Conservation (phyloP, 2,797 vertebrate genomes). For the Aeoliscus strigatus region DNA sequence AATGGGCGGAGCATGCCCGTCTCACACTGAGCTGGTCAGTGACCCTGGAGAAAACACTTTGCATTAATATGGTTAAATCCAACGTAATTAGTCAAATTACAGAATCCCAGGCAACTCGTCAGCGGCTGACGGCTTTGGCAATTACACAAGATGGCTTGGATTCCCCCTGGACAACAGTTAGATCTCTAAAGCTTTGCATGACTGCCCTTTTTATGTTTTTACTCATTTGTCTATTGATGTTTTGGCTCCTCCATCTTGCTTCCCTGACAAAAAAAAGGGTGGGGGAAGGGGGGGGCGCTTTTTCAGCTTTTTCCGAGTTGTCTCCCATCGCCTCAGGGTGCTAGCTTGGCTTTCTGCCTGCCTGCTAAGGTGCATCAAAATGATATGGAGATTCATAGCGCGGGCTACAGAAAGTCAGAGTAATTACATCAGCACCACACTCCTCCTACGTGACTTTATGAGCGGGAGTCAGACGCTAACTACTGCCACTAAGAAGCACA, state of each 20-base stretch:
- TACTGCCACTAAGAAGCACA: conserved; percentile 49
- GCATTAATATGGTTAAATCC: conserved; percentile 99
- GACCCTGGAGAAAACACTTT: conserved; percentile 98
- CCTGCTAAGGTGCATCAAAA: conserved; percentile 63
- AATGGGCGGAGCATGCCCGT: conserved; percentile 69
- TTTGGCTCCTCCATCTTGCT: conserved; percentile 24
- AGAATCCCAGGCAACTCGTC: conserved; percentile 90
- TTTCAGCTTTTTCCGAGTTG: conserved; percentile 34
- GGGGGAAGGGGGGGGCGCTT: conserved; percentile 28
- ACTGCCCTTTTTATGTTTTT: conserved; percentile 18
- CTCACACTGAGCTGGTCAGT: conserved; percentile 87
- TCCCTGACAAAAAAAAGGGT: conserved; percentile 30
- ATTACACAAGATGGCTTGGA: conserved; percentile 76
- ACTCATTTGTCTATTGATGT: conserved; percentile 20
- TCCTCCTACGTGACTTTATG: conserved; percentile 54
- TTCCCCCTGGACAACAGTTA: conserved; percentile 77
- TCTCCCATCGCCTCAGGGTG: conserved; percentile 39
- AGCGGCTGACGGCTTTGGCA: conserved; percentile 94
- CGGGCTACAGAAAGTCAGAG: conserved; percentile 63
- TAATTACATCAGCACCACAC: conserved; percentile 58
- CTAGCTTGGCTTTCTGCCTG: conserved; percentile 51
- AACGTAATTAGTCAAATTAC: conserved; percentile 99
- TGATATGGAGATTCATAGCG: conserved; percentile 56
- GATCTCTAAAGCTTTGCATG: conserved; percentile 29
- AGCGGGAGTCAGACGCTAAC: conserved; percentile 55